Conservation (phyloP, 2,888 invertebrate species). For the Cosmorhoe ocellata region DNA sequence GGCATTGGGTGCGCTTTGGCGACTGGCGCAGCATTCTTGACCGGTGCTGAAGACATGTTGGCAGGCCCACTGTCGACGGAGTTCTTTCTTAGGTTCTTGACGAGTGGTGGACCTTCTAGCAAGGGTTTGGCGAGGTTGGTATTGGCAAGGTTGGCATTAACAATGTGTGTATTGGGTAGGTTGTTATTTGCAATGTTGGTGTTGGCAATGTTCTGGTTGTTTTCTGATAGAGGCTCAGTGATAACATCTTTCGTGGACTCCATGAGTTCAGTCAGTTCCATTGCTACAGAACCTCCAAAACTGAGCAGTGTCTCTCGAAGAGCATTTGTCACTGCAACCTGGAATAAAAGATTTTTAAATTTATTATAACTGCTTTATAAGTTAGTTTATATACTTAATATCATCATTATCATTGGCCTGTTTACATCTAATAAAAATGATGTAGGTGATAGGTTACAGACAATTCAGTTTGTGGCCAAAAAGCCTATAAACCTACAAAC, state of each 20-base stretch:
- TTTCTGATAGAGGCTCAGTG: conserved; percentile 41
- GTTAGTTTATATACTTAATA: too few species aligned
- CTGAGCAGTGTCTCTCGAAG: conserved; percentile 72
- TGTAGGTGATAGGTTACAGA: too few species aligned
- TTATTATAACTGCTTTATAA: too few species aligned
- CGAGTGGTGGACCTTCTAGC: conserved; percentile 31
- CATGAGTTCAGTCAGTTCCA: conserved; percentile 57
- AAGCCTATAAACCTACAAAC: too few species aligned
- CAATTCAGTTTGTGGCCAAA: too few species aligned
- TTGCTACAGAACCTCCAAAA: conserved; percentile 69
- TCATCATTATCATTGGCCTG: too few species aligned
- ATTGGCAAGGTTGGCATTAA: conserved; percentile 47
- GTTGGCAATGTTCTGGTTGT: conserved; percentile 51
- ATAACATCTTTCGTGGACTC: conserved; percentile 55
- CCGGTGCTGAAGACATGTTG: conserved; percentile 31
- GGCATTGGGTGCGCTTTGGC: conserved; percentile 52
- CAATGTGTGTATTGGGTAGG: conserved; percentile 35
- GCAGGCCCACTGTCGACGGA: conserved; percentile 36
- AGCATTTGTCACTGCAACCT: conserved; percentile 76
- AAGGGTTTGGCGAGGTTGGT: conserved; percentile 1
- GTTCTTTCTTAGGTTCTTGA: conserved; percentile 24
- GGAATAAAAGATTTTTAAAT: conserved; percentile 31
- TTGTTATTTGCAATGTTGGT: background rate
- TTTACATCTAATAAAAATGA: too few species aligned
- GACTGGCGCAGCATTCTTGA: conserved; percentile 40